Percentiles rank a stretch among this genome's conserved stretches.
phyloP scores from a whole-genome alignment of 2,113 vertebrate species.

The Callionymus lyra region DNA sequence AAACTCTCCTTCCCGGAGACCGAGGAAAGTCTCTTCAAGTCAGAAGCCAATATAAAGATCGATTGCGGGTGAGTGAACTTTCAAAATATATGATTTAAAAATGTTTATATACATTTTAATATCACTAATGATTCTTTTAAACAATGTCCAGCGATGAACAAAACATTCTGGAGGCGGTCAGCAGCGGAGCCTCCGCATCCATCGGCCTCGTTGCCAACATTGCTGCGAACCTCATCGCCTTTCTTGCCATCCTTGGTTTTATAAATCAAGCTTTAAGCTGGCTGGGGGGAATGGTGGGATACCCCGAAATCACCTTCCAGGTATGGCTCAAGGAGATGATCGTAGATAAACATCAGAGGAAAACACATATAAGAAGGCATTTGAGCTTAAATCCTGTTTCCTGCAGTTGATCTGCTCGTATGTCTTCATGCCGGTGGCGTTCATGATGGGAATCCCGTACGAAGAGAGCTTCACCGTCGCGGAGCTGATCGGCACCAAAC shows the following conservation, averaged over 20 bases:
- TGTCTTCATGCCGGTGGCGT: conserved; percentile 84
- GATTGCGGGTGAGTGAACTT: conserved; percentile 53
- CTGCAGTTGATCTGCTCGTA: conserved; percentile 85
- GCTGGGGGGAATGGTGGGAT: conserved; percentile 81
- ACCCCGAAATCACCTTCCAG: conserved; percentile 79
- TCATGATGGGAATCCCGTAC: conserved; percentile 84
- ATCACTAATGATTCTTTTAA: not conserved
- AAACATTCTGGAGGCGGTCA: conserved; percentile 87
- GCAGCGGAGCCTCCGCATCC: conserved; percentile 75
- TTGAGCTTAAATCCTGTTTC: not conserved
- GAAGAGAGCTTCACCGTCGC: conserved; percentile 76
- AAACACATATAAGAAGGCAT: no score
- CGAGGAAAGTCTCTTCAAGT: conserved; percentile 74
- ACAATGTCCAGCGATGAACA: conserved; percentile 65
- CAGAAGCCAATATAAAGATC: conserved; percentile 58
- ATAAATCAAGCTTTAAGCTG: conserved; percentile 77
- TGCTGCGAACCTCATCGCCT: conserved; percentile 82
- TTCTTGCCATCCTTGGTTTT: conserved; percentile 81
- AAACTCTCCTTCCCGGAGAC: conserved; percentile 88
- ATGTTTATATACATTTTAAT: not conserved
- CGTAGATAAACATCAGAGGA: no score
- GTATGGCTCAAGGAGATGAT: conserved; percentile 47
- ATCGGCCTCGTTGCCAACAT: conserved; percentile 83
- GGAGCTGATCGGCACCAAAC: conserved; percentile 82
- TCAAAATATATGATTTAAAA: not conserved